These are phyloP conservation scores for Epizoanthus rinbou DNA, from an alignment of 92 coral and sea anemone species.

Conservation along the genomic window DNA sequence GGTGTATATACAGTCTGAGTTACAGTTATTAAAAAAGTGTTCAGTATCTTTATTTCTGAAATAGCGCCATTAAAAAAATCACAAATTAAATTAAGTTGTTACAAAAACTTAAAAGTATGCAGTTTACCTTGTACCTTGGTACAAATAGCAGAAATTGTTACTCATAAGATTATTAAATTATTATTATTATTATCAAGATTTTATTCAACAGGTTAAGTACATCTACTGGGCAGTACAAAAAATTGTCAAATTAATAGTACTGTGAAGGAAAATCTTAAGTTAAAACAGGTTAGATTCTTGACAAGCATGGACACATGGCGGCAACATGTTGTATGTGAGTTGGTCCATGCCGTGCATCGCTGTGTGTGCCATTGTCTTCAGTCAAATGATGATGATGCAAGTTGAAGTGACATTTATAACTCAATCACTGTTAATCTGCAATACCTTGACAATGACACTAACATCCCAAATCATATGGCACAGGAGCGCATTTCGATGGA, in stretches of 20 bases:
- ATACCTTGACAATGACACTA: conserved; percentile 32
- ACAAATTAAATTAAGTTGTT: too few relatives aligned
- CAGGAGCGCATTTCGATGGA: conserved; percentile 38
- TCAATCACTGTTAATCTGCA: conserved; percentile 30
- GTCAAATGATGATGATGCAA: conserved; percentile 6
- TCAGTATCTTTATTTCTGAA: too few relatives aligned
- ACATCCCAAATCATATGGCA: conserved; percentile 41
- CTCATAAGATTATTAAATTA: too few relatives aligned
- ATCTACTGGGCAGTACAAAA: background rate
- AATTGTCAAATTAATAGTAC: background rate
- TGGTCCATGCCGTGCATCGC: conserved; percentile 18
- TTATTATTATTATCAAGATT: too few relatives aligned
- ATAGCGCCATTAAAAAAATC: too few relatives aligned
- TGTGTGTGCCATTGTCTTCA: conserved; percentile 44
- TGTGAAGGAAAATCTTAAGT: background rate
- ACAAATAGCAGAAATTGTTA: too few relatives aligned
- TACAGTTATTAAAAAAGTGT: too few relatives aligned
- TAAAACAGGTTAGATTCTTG: background rate
- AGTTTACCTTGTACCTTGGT: too few relatives aligned
- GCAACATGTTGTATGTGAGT: conserved; percentile 7
- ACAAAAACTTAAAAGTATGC: too few relatives aligned
- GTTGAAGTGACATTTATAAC: conserved; percentile 36
- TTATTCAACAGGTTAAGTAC: too few relatives aligned
- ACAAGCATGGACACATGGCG: background rate
- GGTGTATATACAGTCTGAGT: too few relatives aligned